Percentiles rank a stretch among this genome's conserved stretches.
Conservation (phyloP, 2,888 invertebrate genomes). For the Hydropsyche betteni region DNA sequence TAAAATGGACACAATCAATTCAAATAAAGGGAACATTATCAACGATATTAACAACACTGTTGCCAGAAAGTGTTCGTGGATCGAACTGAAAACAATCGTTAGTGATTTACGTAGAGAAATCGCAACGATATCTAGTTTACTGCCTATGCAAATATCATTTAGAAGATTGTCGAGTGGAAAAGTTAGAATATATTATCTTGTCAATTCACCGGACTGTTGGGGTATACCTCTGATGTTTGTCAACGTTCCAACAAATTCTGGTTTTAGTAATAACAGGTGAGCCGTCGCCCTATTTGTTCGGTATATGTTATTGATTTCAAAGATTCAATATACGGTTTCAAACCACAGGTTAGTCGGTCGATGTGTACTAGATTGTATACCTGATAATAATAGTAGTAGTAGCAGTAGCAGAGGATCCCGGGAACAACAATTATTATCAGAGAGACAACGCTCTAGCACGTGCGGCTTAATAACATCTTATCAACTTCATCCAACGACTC, state of each 20-base stretch:
- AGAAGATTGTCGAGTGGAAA: slow-evolving; percentile 80
- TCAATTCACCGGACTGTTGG: slow-evolving; percentile 87
- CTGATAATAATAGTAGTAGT: slow-evolving; percentile 61
- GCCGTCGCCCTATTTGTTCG: background rate
- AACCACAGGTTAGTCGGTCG: slow-evolving; percentile 65
- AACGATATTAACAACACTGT: slow-evolving; percentile 19
- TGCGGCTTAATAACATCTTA: slow-evolving; percentile 96
- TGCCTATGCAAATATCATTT: slow-evolving; percentile 85
- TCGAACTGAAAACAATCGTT: slow-evolving; percentile 81
- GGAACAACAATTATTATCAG: slow-evolving; percentile 91
- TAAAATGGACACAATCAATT: slow-evolving; percentile 5
- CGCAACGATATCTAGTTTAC: slow-evolving; percentile 80
- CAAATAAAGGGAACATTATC: background rate
- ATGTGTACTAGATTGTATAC: slow-evolving; percentile 40
- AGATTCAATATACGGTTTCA: slow-evolving; percentile 13
- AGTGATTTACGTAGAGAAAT: slow-evolving; percentile 82
- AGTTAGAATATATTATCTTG: slow-evolving; percentile 88
- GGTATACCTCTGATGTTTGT: slow-evolving; percentile 89
- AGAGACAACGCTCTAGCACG: slow-evolving; percentile 88
- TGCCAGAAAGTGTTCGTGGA: slow-evolving; percentile 72
- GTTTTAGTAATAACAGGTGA: slow-evolving; percentile 58
- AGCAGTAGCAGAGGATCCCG: slow-evolving; percentile 72
- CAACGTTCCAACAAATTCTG: slow-evolving; percentile 76
- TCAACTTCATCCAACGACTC: slow-evolving; percentile 82
- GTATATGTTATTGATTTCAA: slow-evolving; percentile 41